Percentiles rank a stretch among this genome's conserved stretches.
Evolutionary conservation across 2,888 invertebrate genomes (phyloP).

Genomic region (Rhagium mordax): DNA sequence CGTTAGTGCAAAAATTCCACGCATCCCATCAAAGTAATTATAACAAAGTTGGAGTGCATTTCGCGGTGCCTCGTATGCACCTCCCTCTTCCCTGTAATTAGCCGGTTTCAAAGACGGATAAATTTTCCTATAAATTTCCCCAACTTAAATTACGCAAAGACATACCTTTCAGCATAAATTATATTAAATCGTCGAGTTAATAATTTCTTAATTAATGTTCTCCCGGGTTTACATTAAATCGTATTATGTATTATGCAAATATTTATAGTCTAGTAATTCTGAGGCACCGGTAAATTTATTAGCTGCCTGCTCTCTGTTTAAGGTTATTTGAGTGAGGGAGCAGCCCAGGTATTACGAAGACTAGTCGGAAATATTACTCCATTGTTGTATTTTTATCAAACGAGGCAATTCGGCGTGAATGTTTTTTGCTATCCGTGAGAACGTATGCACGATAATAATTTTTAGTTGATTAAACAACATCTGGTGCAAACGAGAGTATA

Average conservation of each 20-base stretch:
- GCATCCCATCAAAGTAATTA: neutral
- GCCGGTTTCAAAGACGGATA: neutral
- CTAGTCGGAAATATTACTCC: neutral
- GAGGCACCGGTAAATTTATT: conserved; percentile 3
- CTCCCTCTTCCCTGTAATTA: neutral
- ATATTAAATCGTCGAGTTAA: conserved; percentile 3
- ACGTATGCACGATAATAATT: neutral
- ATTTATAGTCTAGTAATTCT: conserved; percentile 10
- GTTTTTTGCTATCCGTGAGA: neutral
- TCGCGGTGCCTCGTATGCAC: neutral
- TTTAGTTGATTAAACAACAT: neutral
- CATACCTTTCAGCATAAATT: neutral
- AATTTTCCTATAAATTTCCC: neutral
- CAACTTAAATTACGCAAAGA: neutral
- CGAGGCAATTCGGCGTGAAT: neutral
- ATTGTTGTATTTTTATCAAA: neutral
- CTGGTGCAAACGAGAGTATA: neutral
- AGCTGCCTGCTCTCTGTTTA: neutral
- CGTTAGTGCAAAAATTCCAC: neutral
- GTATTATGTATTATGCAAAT: conserved; percentile 23
- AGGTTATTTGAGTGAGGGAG: neutral
- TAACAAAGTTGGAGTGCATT: neutral
- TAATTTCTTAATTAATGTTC: conserved; percentile 17
- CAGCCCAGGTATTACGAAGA: neutral
- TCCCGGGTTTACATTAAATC: neutral